Percentiles rank a stretch among this genome's conserved stretches.
phyloP scores from a whole-genome alignment of 2,888 invertebrate species.

The Gasteruption jaculator region DNA sequence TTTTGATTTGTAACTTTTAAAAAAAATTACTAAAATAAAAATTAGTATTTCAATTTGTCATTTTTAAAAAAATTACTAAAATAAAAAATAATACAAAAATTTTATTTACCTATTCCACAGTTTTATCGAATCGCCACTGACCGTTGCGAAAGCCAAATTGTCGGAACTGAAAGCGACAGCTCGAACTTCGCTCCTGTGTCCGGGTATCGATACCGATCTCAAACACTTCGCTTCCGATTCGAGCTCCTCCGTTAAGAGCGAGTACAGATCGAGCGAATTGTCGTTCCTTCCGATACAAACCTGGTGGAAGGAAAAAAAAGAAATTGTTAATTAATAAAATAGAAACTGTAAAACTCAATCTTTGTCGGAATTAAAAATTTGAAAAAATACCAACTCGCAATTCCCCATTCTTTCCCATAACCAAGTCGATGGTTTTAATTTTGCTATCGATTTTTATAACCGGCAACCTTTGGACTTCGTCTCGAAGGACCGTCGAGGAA shows the following conservation, averaged over 20 bases:
- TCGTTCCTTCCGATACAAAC: conserved; percentile 65
- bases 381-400: conserved; percentile 54
- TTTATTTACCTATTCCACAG: conserved; percentile 79
- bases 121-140: conserved; percentile 83
- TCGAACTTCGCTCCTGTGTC: conserved; percentile 87
- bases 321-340: conserved; percentile 8
- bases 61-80: conserved; percentile 3
- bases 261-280: conserved; percentile 72
- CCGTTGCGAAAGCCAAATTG: conserved; percentile 81
- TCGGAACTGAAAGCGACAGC: conserved; percentile 88
- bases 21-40: no score
- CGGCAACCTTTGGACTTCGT: conserved; percentile 69
- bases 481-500: conserved; percentile 58
- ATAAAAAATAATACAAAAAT: conserved; percentile 8
- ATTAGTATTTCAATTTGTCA: conserved; percentile 3
- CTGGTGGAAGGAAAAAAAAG: no score
- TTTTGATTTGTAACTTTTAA: neutral
- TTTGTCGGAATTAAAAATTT: neutral
- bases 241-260: conserved; percentile 55
- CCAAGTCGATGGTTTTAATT: conserved; percentile 64
- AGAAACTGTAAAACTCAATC: neutral
- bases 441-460: conserved; percentile 65
- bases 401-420: conserved; percentile 69
- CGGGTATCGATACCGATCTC: conserved; percentile 66
- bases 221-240: conserved; percentile 58